A percentile compares a stretch with the other conserved stretches of the same genome.
These are phyloP conservation scores for Nesometra sesokonis DNA, from an alignment of 35 echinoderm and acorn worm species.

Conservation along the genomic window DNA sequence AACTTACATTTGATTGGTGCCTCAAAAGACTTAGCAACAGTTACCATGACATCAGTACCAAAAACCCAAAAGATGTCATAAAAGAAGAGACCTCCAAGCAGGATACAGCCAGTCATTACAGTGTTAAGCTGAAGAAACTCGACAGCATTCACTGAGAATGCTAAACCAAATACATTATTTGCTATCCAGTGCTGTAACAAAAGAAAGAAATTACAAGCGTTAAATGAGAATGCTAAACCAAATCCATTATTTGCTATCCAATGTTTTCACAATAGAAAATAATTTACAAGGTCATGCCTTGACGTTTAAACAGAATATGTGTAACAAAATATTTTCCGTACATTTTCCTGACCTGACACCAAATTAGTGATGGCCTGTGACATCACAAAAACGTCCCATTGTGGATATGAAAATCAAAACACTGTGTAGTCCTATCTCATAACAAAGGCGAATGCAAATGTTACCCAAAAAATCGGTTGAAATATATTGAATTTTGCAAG, in stretches of 20 bases:
- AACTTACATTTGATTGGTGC: constrained; percentile 98
- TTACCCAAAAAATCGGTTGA: too few relatives aligned
- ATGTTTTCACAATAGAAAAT: constrained; percentile 39
- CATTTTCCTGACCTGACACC: too few relatives aligned
- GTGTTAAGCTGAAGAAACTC: constrained; percentile 93
- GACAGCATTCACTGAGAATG: constrained; percentile 86
- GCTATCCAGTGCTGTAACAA: constrained; percentile 80
- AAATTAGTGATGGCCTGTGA: too few relatives aligned
- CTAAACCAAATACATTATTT: constrained; percentile 94
- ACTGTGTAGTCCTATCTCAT: too few relatives aligned
- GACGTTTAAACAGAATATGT: too few relatives aligned
- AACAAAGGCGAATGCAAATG: too few relatives aligned
- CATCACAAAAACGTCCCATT: too few relatives aligned
- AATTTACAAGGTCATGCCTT: too few relatives aligned
- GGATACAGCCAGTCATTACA: constrained; percentile 87
- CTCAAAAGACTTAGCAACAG: constrained; percentile 96
- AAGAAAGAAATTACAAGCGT: neutral
- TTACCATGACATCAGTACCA: constrained; percentile 95
- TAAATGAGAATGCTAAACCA: constrained; percentile 70
- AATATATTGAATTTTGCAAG: too few relatives aligned
- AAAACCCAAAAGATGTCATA: constrained; percentile 99
- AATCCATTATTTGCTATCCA: constrained; percentile 97
- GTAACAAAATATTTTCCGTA: too few relatives aligned
- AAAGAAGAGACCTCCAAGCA: constrained; percentile 81
- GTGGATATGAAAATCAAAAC: too few relatives aligned